Percentiles rank a stretch among this genome's conserved stretches.
phyloP scores from a whole-genome alignment of 2,888 invertebrate genomes.

The Acanthosepion esculentum region DNA sequence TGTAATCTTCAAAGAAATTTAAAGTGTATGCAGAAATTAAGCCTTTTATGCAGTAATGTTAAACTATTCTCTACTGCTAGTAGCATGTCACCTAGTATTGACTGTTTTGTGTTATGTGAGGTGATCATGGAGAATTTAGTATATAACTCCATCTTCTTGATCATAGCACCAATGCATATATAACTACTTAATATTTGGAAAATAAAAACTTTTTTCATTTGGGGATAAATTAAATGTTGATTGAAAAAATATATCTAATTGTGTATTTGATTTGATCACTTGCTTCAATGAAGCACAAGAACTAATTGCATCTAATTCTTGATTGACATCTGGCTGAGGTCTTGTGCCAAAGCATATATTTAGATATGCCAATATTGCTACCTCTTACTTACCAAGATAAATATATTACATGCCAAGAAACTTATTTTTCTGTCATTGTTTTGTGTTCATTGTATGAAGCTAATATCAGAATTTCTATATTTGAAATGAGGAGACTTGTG shows the following conservation, averaged over 20 bases:
- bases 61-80: too few species aligned
- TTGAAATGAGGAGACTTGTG: too few species aligned
- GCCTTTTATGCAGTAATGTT: too few species aligned
- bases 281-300: neutral
- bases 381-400: neutral
- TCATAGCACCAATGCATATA: too few species aligned
- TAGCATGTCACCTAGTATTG: too few species aligned
- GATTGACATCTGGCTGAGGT: neutral
- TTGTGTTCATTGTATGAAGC: neutral
- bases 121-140: too few species aligned
- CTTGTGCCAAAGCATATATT: neutral
- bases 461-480: neutral
- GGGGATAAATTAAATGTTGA: neutral
- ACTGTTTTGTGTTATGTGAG: too few species aligned
- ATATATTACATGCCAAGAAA: neutral
- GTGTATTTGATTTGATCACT: neutral
- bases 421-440: neutral
- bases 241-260: neutral
- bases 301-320: neutral
- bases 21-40: too few species aligned
- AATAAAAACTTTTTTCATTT: neutral
- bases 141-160: too few species aligned
- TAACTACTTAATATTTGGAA: too few species aligned
- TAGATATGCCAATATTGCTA: neutral
- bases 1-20: too few species aligned